These are phyloP conservation scores for Noctua comes DNA, from an alignment of 2,888 invertebrate genomes.

Conservation along the genomic window DNA sequence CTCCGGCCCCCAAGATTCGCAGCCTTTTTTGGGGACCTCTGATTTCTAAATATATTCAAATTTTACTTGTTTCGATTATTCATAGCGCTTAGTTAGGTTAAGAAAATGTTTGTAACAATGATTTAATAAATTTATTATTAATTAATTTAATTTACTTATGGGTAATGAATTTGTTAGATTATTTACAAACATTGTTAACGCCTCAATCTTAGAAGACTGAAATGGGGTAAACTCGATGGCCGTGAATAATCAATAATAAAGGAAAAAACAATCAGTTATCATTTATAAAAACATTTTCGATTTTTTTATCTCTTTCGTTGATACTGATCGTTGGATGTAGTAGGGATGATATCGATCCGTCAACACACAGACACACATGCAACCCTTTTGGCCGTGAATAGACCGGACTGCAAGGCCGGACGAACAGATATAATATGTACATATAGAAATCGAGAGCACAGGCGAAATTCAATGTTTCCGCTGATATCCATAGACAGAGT, in stretches of 20 bases:
- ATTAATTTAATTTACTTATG: too few relatives aligned
- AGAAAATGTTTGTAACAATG: too few relatives aligned
- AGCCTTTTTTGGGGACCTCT: too few relatives aligned
- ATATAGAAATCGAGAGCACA: background rate
- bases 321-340: background rate
- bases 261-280: background rate
- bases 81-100: too few relatives aligned
- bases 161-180: background rate
- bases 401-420: background rate
- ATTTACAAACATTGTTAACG: background rate
- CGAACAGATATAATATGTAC: background rate
- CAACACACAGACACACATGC: background rate
- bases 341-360: background rate
- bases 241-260: background rate
- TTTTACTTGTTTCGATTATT: too few relatives aligned
- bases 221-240: background rate
- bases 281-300: background rate
- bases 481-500: background rate
- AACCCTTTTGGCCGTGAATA: background rate
- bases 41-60: too few relatives aligned
- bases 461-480: background rate
- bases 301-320: background rate
- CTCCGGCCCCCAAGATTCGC: too few relatives aligned
- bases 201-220: background rate
- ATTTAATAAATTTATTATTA: too few relatives aligned